Base-by-base conservation (phyloP, 1,140 invertebrate species). In the Eupeodes corollae region DNA sequence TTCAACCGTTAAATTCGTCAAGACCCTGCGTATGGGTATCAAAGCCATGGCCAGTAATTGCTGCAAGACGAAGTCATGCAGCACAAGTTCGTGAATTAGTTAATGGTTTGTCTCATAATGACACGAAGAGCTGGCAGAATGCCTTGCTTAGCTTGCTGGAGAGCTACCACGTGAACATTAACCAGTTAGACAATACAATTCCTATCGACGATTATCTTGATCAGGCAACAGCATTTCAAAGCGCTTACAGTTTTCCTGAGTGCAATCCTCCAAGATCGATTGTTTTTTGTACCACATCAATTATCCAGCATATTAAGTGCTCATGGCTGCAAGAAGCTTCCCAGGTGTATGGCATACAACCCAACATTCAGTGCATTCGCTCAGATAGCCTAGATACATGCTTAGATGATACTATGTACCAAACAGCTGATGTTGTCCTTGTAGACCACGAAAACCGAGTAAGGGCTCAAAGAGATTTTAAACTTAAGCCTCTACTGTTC, bases 1-100 rank as follows among this genome's bases (percentile, higher is more conserved):
- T 79, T 42, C 77, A 75, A 49, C 73, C 78, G 0, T 48, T 86
- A 8, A 67, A 69, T 33, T 69, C 66, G 3, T 56, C 72, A 0
- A 69, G 73, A 42, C 82, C 81, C 0, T 90, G 86, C 56, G 63
- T 78, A 3, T 90, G 86, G 86, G 73, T 87, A n/a, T 70, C 79
- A 2, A 79, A 82, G 59, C 86, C 86, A 0, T 86, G 83, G 81
- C 75, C 79, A 1, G 78, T 81, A 0, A 64, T 86, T 34, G 77
- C 77, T 6, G 73, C 81, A 13, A 75, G 74, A 54, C 73, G 73
- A 34, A 66, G 74, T 21, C 70, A 72, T 38, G 75, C 79, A 2
- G 71, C 73, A 48, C 72, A 73, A 12, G 73, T 84, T 11, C 72
- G 75, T 41, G 57, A 64, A 6, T 56, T 81, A 6, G 58, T 81